Conservation (phyloP, 2,113 vertebrate genomes). For the Myotis yumanensis region DNA sequence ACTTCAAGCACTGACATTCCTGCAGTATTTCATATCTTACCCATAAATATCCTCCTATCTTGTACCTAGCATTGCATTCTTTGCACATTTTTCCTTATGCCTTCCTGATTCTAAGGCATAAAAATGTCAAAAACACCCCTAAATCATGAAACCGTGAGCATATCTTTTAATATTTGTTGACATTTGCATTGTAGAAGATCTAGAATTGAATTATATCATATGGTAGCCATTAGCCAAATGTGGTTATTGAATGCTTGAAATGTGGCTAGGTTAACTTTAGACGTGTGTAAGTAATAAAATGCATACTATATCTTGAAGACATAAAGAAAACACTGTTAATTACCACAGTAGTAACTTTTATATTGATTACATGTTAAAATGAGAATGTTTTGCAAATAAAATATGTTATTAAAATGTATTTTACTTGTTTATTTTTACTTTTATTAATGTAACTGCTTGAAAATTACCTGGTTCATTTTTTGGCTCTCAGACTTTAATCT, state of each 20-base stretch:
- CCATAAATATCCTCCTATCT: not conserved
- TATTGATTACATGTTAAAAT: not conserved
- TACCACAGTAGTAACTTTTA: not conserved
- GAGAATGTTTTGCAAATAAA: not conserved
- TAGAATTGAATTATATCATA: not conserved
- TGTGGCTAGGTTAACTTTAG: not conserved
- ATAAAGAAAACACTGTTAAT: not conserved
- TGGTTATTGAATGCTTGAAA: not conserved
- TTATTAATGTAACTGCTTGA: not conserved
- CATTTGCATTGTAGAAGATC: not conserved
- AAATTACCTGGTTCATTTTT: not conserved
- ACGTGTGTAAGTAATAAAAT: not conserved
- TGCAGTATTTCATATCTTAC: not conserved
- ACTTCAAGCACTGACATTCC: not conserved
- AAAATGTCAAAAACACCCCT: not conserved
- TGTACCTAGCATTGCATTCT: not conserved
- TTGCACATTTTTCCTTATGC: not conserved
- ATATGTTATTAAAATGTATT: not conserved
- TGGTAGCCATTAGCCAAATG: not conserved
- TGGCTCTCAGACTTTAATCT: not conserved
- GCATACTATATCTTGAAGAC: not conserved
- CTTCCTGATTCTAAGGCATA: not conserved
- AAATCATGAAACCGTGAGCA: not conserved
- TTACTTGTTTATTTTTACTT: not conserved
- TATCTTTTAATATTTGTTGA: not conserved